Percentiles rank a stretch among this genome's conserved stretches.
Evolutionary conservation across 2,113 vertebrate genomes (phyloP).

Genomic region (Oenanthe melanoleuca): DNA sequence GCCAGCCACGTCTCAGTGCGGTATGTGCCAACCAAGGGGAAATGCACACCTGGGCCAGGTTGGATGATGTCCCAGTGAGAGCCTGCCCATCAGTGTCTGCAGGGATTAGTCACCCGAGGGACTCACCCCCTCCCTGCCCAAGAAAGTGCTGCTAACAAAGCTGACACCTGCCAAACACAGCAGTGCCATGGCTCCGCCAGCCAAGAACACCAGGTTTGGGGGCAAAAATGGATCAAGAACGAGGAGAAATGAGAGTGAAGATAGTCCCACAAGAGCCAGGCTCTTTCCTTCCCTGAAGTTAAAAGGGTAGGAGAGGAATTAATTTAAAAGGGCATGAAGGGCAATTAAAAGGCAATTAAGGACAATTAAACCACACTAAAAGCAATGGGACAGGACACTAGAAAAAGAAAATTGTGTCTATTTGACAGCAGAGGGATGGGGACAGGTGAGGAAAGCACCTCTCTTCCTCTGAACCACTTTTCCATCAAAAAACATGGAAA

Average conservation of each 20-base stretch:
- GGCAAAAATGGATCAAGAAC: accelerated
- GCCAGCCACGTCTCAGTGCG: accelerated
- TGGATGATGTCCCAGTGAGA: background rate
- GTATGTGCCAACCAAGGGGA: background rate
- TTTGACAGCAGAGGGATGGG: background rate
- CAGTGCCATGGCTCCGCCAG: accelerated
- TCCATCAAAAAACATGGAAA: accelerated
- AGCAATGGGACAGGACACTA: accelerated
- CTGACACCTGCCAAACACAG: accelerated
- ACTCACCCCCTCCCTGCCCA: background rate
- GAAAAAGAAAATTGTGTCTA: background rate
- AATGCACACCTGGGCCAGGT: accelerated
- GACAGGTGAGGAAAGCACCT: background rate
- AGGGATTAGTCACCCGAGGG: background rate
- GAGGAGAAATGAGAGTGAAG: background rate
- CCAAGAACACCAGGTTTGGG: accelerated
- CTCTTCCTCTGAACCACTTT: background rate
- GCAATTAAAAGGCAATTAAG: background rate
- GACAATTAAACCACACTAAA: background rate
- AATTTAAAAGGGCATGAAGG: background rate
- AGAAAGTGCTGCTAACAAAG: accelerated
- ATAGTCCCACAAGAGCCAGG: background rate
- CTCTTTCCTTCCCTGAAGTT: background rate
- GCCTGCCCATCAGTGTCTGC: background rate
- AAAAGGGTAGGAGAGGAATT: background rate